Percentiles rank a stretch among this genome's conserved stretches.
These are phyloP conservation scores for Adelognathus sp. DNA, from an alignment of 2,888 invertebrate species.

Conservation along the genomic window DNA sequence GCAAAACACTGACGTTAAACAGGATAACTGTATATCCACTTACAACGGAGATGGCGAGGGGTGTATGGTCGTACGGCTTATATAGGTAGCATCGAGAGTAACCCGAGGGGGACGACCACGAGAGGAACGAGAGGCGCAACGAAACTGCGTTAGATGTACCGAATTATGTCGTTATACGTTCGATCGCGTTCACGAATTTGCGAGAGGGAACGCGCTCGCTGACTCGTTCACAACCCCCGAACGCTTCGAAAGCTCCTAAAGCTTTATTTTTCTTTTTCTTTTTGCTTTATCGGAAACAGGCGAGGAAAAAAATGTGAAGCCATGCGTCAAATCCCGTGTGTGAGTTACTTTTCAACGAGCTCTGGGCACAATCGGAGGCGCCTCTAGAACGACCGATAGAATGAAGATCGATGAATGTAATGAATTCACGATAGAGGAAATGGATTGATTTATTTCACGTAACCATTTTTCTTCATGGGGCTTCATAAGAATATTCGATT, in stretches of 20 bases:
- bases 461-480: too few species aligned
- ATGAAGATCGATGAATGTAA: background rate
- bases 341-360: background rate
- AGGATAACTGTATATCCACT: background rate
- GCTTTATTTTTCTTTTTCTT: too few species aligned
- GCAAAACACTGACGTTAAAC: background rate
- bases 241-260: background rate
- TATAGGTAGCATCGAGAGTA: background rate
- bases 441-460: too few species aligned
- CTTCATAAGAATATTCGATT: too few species aligned
- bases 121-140: background rate
- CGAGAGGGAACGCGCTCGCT: background rate
- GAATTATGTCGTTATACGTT: conserved; percentile 18
- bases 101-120: background rate
- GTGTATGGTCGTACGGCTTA: background rate
- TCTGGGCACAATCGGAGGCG: background rate
- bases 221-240: background rate
- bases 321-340: background rate
- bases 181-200: background rate
- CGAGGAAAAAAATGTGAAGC: background rate
- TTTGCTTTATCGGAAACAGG: background rate
- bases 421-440: background rate
- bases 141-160: conserved; percentile 7
- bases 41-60: too few species aligned
- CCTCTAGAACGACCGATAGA: background rate